These are phyloP conservation scores for Drosophila prolongata DNA, from an alignment of 2,888 invertebrate genomes.

Conservation along the genomic window DNA sequence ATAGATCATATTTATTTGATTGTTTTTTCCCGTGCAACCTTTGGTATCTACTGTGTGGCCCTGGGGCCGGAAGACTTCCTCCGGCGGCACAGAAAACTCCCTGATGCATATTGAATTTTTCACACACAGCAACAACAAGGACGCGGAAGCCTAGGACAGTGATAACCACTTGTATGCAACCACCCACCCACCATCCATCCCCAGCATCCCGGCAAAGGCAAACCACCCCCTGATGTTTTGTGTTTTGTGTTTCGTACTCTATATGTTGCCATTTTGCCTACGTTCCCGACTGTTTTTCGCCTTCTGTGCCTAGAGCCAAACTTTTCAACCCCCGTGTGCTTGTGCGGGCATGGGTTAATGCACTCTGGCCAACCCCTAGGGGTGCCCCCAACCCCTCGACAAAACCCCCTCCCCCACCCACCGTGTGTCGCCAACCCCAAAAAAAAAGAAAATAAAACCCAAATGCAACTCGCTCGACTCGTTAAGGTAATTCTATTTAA, in stretches of 20 bases:
- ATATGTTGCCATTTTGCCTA: slow-evolving; percentile 29
- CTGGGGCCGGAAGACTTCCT: slow-evolving; percentile 5
- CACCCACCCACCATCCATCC: slow-evolving; percentile 29
- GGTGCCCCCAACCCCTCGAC: slow-evolving; percentile 8
- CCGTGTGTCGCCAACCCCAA: neutral
- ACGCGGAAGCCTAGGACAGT: slow-evolving; percentile 45
- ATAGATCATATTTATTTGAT: neutral
- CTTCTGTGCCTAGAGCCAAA: slow-evolving; percentile 31
- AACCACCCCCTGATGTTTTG: slow-evolving; percentile 59
- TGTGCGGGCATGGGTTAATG: slow-evolving; percentile 62
- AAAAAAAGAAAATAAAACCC: neutral
- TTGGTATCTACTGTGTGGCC: slow-evolving; percentile 7
- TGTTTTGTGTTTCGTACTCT: slow-evolving; percentile 14
- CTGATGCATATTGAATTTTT: slow-evolving; percentile 56
- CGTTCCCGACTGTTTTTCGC: neutral
- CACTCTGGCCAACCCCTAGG: slow-evolving; percentile 66
- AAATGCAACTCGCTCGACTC: slow-evolving; percentile 8
- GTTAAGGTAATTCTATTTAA: slow-evolving; percentile 68
- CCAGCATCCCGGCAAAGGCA: slow-evolving; percentile 52
- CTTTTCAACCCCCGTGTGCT: slow-evolving; percentile 63
- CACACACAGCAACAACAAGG: slow-evolving; percentile 10
- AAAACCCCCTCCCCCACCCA: slow-evolving; percentile 1
- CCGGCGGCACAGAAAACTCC: slow-evolving; percentile 23
- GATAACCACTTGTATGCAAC: slow-evolving; percentile 73
- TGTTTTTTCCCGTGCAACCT: slow-evolving; percentile 6